These are phyloP conservation scores for Phaenicophaeus curvirostris DNA, from an alignment of 2,797 vertebrate species.

Conservation along the genomic window DNA sequence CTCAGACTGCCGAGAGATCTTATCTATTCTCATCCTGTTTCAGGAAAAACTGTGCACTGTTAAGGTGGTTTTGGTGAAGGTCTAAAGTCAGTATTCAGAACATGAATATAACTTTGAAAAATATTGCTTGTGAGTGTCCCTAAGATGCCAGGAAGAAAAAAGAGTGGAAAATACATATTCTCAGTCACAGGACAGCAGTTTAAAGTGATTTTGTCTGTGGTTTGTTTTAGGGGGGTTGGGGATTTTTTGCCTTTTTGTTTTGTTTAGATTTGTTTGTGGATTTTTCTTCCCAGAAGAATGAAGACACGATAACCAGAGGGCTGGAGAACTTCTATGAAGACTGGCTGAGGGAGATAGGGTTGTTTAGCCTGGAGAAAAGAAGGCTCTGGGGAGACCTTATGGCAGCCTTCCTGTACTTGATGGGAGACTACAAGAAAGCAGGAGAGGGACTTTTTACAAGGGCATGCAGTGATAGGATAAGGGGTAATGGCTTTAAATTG, in stretches of 20 bases:
- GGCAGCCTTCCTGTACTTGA: too few species aligned
- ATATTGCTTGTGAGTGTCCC: not conserved
- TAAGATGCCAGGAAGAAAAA: not conserved
- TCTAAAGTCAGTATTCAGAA: not conserved
- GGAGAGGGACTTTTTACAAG: too few species aligned
- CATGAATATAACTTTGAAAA: not conserved
- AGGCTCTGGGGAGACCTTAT: too few species aligned
- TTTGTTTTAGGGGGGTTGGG: too few species aligned
- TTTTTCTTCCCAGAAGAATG: not conserved
- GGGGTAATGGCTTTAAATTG: too few species aligned
- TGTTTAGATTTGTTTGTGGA: too few species aligned
- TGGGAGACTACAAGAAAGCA: too few species aligned
- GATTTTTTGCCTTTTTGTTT: not conserved
- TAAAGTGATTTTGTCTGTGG: not conserved
- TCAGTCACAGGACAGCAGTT: not conserved
- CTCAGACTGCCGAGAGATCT: not conserved
- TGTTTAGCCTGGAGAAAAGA: too few species aligned
- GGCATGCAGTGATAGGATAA: too few species aligned
- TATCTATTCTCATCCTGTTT: not conserved
- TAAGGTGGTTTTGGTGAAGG: not conserved
- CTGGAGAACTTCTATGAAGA: too few species aligned
- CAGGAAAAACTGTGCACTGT: not conserved
- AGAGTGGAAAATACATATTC: not conserved
- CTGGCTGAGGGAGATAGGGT: too few species aligned
- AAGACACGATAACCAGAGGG: not conserved